phyloP scores from a whole-genome alignment of 2,888 invertebrate genomes.

The Cetonia aurata region DNA sequence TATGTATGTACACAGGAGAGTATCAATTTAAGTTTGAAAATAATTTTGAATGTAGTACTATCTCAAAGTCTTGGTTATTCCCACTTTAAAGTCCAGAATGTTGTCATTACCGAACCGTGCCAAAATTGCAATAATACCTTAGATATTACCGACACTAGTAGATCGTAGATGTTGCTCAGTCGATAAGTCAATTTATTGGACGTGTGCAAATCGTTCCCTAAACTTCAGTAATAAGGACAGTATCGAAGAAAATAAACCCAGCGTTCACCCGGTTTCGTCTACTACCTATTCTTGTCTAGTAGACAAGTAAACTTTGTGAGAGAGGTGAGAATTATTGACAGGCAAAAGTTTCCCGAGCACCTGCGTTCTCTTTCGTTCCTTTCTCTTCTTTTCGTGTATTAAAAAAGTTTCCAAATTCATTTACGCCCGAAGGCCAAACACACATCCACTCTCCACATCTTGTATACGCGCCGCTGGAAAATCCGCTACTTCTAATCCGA shows the following conservation, averaged over 20 bases:
- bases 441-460: conserved; percentile 3
- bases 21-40: too few species aligned
- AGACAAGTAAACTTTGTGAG: conserved; percentile 23
- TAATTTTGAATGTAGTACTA: too few species aligned
- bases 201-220: not conserved
- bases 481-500: conserved; percentile 11
- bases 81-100: too few species aligned
- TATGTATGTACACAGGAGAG: too few species aligned
- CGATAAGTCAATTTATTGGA: too few species aligned
- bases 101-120: too few species aligned
- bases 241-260: conserved; percentile 1
- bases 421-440: conserved; percentile 36
- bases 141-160: too few species aligned
- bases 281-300: conserved; percentile 1
- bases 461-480: not conserved
- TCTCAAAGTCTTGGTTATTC: too few species aligned
- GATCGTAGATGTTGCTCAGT: too few species aligned
- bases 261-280: conserved; percentile 4
- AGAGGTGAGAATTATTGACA: conserved; percentile 41
- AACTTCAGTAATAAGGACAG: not conserved
- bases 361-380: conserved; percentile 21
- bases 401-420: conserved; percentile 41
- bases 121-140: too few species aligned
- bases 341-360: conserved; percentile 28
- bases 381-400: conserved; percentile 20